Evolutionary conservation across 2,888 invertebrate species (phyloP).

Genomic region (Parnassius mnemosyne): DNA sequence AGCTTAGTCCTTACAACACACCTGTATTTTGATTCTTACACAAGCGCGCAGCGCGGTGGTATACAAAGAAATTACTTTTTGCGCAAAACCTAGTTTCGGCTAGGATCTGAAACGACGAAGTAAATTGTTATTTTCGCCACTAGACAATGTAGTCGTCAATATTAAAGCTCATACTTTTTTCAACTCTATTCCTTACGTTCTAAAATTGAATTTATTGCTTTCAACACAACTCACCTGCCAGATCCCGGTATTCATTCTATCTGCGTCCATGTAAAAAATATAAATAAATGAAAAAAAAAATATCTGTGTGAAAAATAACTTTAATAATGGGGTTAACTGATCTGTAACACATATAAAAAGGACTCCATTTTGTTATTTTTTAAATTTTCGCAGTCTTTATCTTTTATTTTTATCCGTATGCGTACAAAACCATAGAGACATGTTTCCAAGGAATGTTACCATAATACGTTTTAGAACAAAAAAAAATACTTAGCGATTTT

Average conservation of each 20-base stretch:
- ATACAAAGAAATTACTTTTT: too few species aligned
- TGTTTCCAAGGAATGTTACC: conserved; percentile 44
- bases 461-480: conserved; percentile 31
- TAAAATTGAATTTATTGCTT: too few species aligned
- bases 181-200: too few species aligned
- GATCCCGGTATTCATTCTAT: neutral
- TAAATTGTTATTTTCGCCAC: too few species aligned
- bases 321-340: conserved; percentile 29
- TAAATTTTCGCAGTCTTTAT: conserved; percentile 59
- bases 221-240: neutral
- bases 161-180: too few species aligned
- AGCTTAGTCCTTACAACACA: too few species aligned
- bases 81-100: too few species aligned
- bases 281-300: conserved; percentile 1
- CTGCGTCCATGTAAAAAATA: neutral
- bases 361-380: conserved; percentile 34
- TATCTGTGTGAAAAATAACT: conserved; percentile 29
- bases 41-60: too few species aligned
- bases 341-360: conserved; percentile 10
- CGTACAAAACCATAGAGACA: conserved; percentile 30
- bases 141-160: too few species aligned
- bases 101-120: too few species aligned
- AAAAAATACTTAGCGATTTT: conserved; percentile 8
- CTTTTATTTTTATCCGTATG: conserved; percentile 31
- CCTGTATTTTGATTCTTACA: too few species aligned